Evolutionary conservation across 2,113 vertebrate species (phyloP).

Genomic region (Urocitellus parryii): DNA sequence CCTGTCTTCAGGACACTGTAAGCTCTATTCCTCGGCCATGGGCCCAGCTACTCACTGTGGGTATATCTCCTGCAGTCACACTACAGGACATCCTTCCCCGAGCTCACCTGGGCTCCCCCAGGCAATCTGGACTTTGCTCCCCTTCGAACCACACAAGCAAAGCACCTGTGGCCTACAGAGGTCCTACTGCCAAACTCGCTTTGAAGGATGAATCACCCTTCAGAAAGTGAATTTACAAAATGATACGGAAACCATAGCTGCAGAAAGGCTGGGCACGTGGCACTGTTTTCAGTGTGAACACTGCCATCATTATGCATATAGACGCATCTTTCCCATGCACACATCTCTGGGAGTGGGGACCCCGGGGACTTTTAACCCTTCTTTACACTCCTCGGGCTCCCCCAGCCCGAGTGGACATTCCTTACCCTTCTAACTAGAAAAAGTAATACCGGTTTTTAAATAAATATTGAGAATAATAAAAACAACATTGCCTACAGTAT

Average conservation of each 20-base stretch:
- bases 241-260: background rate
- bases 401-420: background rate
- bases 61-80: background rate
- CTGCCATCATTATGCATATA: background rate
- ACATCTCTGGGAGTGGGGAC: no score
- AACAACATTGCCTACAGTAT: background rate
- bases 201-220: background rate
- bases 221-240: background rate
- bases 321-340: background rate
- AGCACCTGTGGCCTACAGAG: background rate
- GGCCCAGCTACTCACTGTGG: background rate
- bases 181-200: background rate
- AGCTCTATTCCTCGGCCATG: rapidly evolving
- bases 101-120: background rate
- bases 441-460: background rate
- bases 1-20: background rate
- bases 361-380: background rate
- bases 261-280: background rate
- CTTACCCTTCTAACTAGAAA: background rate
- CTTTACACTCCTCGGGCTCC: background rate
- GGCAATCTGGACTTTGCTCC: background rate
- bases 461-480: background rate
- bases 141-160: background rate
- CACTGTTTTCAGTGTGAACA: background rate
- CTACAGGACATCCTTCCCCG: background rate